Conservation (phyloP, 2,113 vertebrate genomes). For the Dipodomys spectabilis region DNA sequence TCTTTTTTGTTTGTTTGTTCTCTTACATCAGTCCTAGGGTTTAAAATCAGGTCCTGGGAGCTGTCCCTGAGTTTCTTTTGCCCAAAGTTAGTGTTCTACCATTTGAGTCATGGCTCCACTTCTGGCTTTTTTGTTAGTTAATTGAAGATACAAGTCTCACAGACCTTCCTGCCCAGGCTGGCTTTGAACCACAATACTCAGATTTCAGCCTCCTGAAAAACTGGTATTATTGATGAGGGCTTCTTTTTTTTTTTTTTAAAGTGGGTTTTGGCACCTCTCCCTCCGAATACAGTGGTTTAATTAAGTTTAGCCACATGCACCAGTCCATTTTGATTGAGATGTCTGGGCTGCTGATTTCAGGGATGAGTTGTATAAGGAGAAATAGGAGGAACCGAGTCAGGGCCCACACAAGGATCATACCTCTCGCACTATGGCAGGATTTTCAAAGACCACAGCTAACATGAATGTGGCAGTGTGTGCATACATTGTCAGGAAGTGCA, state of each 20-base stretch:
- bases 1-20: too few species aligned
- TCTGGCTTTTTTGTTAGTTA: too few species aligned
- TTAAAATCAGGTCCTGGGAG: too few species aligned
- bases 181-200: too few species aligned
- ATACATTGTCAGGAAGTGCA: not conserved
- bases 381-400: not conserved
- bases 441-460: not conserved
- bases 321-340: not conserved
- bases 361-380: not conserved
- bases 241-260: not conserved
- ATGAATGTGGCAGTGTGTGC: not conserved
- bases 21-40: too few species aligned
- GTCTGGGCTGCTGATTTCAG: not conserved
- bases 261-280: not conserved
- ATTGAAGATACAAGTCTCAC: too few species aligned
- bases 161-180: too few species aligned
- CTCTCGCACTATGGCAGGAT: not conserved
- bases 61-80: too few species aligned
- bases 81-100: too few species aligned
- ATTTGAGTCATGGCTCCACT: too few species aligned
- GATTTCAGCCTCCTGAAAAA: too few species aligned
- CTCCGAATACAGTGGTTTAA: not conserved
- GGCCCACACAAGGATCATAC: not conserved
- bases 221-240: too few species aligned
- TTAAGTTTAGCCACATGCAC: not conserved